Evolutionary conservation across 1,140 invertebrate species (phyloP).

Genomic region (Hycleus cichorii): DNA sequence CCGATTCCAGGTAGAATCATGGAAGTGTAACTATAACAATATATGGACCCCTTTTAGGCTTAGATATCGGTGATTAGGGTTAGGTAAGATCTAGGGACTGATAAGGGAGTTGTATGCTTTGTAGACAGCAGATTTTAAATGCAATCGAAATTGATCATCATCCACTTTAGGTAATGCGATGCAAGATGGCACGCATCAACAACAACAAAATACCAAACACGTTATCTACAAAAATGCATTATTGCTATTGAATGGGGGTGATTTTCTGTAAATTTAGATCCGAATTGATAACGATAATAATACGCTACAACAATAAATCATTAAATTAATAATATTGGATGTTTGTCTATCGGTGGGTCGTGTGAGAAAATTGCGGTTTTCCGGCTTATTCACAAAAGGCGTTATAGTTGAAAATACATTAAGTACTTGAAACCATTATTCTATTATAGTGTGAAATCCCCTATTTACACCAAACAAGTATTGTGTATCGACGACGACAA

Average conservation of each 20-base stretch:
- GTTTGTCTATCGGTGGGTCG: too few relatives aligned
- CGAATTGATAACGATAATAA: constrained; percentile 14
- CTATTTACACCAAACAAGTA: too few relatives aligned
- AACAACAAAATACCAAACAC: constrained; percentile 1
- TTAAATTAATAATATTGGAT: too few relatives aligned
- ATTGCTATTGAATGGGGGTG: constrained; percentile 26
- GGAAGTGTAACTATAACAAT: constrained; percentile 15
- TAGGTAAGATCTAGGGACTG: constrained; percentile 6
- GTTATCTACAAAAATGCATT: constrained; percentile 15
- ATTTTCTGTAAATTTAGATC: constrained; percentile 21
- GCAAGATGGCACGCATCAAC: constrained; percentile 23
- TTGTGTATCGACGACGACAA: too few relatives aligned
- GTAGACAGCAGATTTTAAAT: constrained; percentile 3
- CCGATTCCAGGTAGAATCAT: not conserved
- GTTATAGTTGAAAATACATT: constrained; percentile 5
- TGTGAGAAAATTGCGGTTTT: too few relatives aligned
- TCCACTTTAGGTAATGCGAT: constrained; percentile 24
- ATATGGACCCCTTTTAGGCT: constrained; percentile 23
- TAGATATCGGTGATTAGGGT: constrained; percentile 7
- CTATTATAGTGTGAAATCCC: constrained; percentile 3
- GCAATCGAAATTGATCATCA: constrained; percentile 16
- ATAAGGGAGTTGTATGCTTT: constrained; percentile 5
- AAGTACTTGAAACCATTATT: constrained; percentile 10
- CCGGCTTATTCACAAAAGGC: too few relatives aligned
- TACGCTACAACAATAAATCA: constrained; percentile 4